Evolutionary conservation across 2,113 vertebrate species (phyloP).

Genomic region (Scortum barcoo): DNA sequence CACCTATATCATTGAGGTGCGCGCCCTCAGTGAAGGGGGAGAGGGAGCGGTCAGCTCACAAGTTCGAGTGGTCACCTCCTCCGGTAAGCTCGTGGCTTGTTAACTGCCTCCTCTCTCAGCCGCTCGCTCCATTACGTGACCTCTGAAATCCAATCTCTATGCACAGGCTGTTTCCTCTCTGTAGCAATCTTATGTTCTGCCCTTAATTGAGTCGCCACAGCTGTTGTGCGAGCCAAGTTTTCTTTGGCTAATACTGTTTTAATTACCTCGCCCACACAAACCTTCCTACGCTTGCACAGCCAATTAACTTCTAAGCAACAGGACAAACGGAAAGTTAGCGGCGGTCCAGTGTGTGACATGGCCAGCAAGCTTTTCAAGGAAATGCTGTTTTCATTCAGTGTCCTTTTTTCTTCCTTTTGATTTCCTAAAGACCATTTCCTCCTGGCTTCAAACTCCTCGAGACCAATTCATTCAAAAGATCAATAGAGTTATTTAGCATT

Average conservation of each 20-base stretch:
- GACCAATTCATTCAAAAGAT: slow-evolving; percentile 19
- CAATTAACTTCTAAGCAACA: slow-evolving; percentile 75
- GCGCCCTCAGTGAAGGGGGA: slow-evolving; percentile 93
- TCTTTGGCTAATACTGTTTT: slow-evolving; percentile 81
- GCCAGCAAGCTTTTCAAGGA: slow-evolving; percentile 32
- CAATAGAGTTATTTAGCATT: slow-evolving; percentile 8
- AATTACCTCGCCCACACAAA: slow-evolving; percentile 76
- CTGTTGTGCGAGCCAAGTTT: slow-evolving; percentile 70
- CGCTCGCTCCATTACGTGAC: slow-evolving; percentile 4
- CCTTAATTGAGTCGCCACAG: slow-evolving; percentile 73
- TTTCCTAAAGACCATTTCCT: not conserved
- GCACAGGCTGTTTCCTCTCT: slow-evolving; percentile 43
- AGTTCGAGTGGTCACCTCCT: slow-evolving; percentile 93
- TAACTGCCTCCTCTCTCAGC: not conserved
- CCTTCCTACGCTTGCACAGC: slow-evolving; percentile 64
- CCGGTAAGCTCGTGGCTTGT: slow-evolving; percentile 83
- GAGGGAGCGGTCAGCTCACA: slow-evolving; percentile 92
- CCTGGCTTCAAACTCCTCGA: not conserved
- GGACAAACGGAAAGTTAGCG: slow-evolving; percentile 56
- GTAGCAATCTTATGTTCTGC: slow-evolving; percentile 31
- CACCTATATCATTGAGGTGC: slow-evolving; percentile 94
- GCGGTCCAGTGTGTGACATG: slow-evolving; percentile 26
- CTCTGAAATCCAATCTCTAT: slow-evolving; percentile 46
- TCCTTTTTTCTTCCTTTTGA: not conserved
- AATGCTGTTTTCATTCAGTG: slow-evolving; percentile 11